These are phyloP conservation scores for Hirtodrosophila histrioides DNA, from an alignment of 2,888 invertebrate species.

Conservation along the genomic window DNA sequence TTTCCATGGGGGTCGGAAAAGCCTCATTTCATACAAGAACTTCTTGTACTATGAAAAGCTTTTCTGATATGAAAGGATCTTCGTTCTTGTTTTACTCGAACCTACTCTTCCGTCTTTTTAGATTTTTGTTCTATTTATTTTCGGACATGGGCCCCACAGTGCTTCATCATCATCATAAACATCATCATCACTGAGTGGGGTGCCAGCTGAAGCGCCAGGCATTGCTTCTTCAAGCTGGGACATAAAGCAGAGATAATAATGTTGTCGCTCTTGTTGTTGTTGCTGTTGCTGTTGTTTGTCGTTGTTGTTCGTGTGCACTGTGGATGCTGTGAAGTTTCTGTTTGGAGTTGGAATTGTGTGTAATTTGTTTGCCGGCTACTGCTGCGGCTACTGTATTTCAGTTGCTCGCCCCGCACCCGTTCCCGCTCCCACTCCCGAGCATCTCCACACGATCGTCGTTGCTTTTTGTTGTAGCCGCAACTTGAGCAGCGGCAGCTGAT, in stretches of 20 bases:
- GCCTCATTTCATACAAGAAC: too few species aligned
- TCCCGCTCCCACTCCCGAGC: constrained; percentile 25
- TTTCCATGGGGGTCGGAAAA: too few species aligned
- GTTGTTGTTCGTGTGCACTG: constrained; percentile 40
- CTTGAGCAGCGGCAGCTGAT: constrained; percentile 56
- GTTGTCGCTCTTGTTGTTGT: constrained; percentile 61
- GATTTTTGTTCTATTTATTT: too few species aligned
- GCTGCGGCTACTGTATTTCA: constrained; percentile 76
- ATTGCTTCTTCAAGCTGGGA: constrained; percentile 51
- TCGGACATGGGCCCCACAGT: too few species aligned
- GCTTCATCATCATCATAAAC: constrained; percentile 22
- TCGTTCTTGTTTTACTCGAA: too few species aligned
- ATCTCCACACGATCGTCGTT: constrained; percentile 63
- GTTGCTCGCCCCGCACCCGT: constrained; percentile 15
- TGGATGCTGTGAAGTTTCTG: constrained; percentile 76
- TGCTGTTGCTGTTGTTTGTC: constrained; percentile 41
- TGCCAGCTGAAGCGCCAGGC: constrained; percentile 73
- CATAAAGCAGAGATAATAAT: constrained; percentile 76
- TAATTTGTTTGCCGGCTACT: constrained; percentile 80
- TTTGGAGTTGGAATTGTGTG: constrained; percentile 80
- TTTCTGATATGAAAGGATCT: too few species aligned
- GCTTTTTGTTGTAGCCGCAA: constrained; percentile 73
- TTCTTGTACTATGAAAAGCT: too few species aligned
- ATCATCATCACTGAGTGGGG: constrained; percentile 59
- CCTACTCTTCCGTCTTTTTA: too few species aligned